phyloP scores from a whole-genome alignment of 2,113 vertebrate genomes.

The Pelusios castaneus region DNA sequence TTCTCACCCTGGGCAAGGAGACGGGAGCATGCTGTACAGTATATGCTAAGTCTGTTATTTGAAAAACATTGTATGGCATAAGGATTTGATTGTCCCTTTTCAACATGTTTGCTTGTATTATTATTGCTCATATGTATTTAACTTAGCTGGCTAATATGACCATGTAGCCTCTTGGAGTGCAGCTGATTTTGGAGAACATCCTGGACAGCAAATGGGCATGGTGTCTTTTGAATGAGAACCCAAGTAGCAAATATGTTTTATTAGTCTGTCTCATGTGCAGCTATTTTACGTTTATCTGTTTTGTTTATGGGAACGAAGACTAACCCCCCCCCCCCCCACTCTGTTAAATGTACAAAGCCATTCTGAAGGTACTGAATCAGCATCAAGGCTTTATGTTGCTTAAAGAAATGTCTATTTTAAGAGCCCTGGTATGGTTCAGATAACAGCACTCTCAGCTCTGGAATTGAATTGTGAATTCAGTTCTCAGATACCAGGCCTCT shows the following conservation, averaged over 20 bases:
- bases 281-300: not conserved
- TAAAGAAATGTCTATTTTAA: not conserved
- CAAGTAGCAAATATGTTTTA: not conserved
- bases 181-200: not conserved
- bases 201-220: not conserved
- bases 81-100: not conserved
- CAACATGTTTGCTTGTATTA: not conserved
- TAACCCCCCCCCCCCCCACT: not conserved
- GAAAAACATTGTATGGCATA: not conserved
- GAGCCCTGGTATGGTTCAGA: not conserved
- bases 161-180: not conserved
- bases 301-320: constrained; percentile 4
- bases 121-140: not conserved
- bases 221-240: not conserved
- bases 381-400: not conserved
- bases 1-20: not conserved
- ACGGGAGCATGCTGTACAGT: not conserved
- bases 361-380: not conserved
- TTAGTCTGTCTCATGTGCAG: not conserved
- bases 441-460: not conserved
- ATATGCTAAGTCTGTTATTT: not conserved
- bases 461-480: not conserved
- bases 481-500: not conserved
- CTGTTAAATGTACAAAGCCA: constrained; percentile 4
- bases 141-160: not conserved